A percentile compares a stretch with the other conserved stretches of the same genome.
These are phyloP conservation scores for Benthosema pterotum DNA, from an alignment of 2,797 vertebrate genomes.

Conservation along the genomic window DNA sequence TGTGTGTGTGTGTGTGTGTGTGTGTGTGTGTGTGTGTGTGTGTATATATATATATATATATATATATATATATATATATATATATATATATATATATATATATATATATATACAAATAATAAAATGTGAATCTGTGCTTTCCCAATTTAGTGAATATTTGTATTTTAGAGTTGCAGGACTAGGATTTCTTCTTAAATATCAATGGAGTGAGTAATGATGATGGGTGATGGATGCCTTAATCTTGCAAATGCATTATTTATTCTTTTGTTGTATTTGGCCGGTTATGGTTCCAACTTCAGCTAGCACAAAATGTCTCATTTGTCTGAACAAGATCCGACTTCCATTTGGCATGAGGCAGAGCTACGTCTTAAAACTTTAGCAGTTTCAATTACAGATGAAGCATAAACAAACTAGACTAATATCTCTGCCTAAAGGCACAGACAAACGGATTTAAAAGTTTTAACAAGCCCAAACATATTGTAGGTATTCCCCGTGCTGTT, in stretches of 20 bases:
- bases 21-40: slow-evolving; percentile 7
- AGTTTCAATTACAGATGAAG: slow-evolving; percentile 33
- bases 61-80: too few species aligned
- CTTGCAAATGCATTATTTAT: neutral
- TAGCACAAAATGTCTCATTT: slow-evolving; percentile 46
- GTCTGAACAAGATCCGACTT: slow-evolving; percentile 26
- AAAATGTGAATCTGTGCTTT: too few species aligned
- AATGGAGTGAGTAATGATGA: slow-evolving; percentile 54
- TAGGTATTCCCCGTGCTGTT: neutral
- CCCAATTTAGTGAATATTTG: neutral
- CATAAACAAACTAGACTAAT: slow-evolving; percentile 1
- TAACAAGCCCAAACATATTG: slow-evolving; percentile 47
- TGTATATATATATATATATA: too few species aligned
- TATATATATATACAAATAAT: too few species aligned
- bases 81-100: too few species aligned
- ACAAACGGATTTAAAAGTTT: slow-evolving; percentile 28
- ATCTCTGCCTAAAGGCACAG: slow-evolving; percentile 32
- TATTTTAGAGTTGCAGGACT: neutral
- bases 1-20: neutral
- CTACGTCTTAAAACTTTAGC: slow-evolving; percentile 7
- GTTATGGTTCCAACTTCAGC: slow-evolving; percentile 24
- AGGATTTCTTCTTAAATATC: slow-evolving; percentile 35
- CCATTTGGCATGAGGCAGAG: neutral
- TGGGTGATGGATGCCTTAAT: too few species aligned
- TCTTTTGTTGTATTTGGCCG: slow-evolving; percentile 37